Percentiles rank a stretch among this genome's conserved stretches.
phyloP scores from a whole-genome alignment of 2,888 invertebrate species.

The Parapristionchus giblindavisi region DNA sequence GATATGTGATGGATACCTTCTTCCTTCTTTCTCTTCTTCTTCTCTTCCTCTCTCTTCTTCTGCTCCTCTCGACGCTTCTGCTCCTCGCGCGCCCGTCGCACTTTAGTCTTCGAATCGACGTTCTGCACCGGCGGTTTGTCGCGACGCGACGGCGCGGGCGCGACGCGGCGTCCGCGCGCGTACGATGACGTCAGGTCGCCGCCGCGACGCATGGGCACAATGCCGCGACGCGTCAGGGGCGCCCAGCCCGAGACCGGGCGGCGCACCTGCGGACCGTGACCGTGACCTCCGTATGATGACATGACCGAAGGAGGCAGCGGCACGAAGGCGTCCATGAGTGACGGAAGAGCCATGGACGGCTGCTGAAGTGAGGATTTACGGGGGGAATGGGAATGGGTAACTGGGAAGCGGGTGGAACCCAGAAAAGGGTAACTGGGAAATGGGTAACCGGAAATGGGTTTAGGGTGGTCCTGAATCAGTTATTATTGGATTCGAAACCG shows the following conservation, averaged over 20 bases:
- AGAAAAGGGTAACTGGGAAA: too few species aligned
- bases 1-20: slow-evolving; percentile 29
- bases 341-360: slow-evolving; percentile 2
- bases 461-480: background rate
- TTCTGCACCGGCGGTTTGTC: background rate
- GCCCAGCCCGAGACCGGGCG: background rate
- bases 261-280: background rate
- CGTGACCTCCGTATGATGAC: background rate
- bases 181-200: background rate
- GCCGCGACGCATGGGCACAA: background rate
- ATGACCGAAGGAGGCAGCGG: slow-evolving; percentile 7
- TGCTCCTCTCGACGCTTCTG: background rate
- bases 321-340: slow-evolving; percentile 24
- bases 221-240: slow-evolving; percentile 11
- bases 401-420: background rate
- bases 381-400: background rate
- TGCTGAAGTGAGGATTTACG: background rate
- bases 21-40: slow-evolving; percentile 1
- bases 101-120: background rate
- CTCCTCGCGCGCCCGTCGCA: background rate
- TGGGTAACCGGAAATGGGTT: background rate
- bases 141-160: background rate
- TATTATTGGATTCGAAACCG: background rate
- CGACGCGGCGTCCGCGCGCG: background rate
- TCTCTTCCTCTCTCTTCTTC: slow-evolving; percentile 7